phyloP scores from a whole-genome alignment of 2,113 vertebrate species.

The Eclectus roratus region DNA sequence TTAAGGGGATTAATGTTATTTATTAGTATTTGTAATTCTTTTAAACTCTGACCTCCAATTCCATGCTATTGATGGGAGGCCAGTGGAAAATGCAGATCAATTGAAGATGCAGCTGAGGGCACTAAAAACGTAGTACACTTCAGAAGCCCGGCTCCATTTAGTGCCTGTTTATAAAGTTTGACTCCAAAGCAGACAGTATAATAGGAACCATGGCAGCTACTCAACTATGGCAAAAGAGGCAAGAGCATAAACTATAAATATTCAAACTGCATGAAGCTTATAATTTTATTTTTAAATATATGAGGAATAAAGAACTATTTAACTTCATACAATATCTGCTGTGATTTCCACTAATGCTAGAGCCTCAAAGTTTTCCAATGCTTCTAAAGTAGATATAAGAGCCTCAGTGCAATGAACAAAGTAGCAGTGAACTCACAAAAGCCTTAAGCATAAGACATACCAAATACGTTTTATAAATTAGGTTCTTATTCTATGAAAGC shows the following conservation, averaged over 20 bases:
- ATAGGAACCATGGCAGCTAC: constrained; percentile 35
- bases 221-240: neutral
- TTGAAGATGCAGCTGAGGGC: neutral
- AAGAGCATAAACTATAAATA: constrained; percentile 22
- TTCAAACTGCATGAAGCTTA: neutral
- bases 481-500: neutral
- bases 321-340: neutral
- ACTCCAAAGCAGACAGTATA: neutral
- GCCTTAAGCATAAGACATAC: neutral
- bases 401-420: neutral
- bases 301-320: neutral
- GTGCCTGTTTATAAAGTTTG: neutral
- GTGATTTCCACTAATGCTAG: neutral
- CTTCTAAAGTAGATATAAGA: neutral
- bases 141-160: neutral
- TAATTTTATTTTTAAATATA: constrained; percentile 11
- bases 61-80: neutral
- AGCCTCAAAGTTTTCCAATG: neutral
- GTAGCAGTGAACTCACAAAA: neutral
- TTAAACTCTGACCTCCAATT: neutral
- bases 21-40: neutral
- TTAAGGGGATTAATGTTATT: neutral
- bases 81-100: neutral
- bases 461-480: neutral
- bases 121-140: neutral